Percentiles rank a stretch among this genome's conserved stretches.
Evolutionary conservation across 2,888 invertebrate genomes (phyloP).

Genomic region (Helicoverpa assulta): DNA sequence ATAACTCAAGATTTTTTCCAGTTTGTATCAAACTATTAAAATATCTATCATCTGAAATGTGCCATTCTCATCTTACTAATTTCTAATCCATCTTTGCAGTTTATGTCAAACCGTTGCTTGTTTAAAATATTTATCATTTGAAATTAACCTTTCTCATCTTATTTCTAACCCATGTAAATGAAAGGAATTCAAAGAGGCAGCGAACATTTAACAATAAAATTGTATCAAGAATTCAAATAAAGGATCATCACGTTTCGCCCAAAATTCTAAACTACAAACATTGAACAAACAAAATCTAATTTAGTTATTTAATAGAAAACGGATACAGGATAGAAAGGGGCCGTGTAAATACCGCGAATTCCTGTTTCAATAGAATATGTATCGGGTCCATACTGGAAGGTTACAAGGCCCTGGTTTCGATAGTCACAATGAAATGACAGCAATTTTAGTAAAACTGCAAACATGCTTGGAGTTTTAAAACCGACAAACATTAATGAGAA

Average conservation of each 20-base stretch:
- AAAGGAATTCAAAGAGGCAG: slow-evolving; percentile 15
- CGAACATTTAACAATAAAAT: slow-evolving; percentile 31
- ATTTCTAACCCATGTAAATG: slow-evolving; percentile 5
- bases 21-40: too few species aligned
- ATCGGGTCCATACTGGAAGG: slow-evolving; percentile 2
- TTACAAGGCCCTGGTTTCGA: not conserved
- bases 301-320: slow-evolving; percentile 50
- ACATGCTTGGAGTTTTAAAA: too few species aligned
- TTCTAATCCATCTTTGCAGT: too few species aligned
- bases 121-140: not conserved
- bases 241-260: slow-evolving; percentile 24
- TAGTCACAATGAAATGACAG: too few species aligned
- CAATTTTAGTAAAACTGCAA: too few species aligned
- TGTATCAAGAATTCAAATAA: slow-evolving; percentile 55
- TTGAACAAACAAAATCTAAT: slow-evolving; percentile 51
- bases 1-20: too few species aligned
- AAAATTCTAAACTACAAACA: slow-evolving; percentile 48
- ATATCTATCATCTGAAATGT: too few species aligned
- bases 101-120: not conserved
- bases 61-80: too few species aligned
- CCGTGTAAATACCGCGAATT: slow-evolving; percentile 25
- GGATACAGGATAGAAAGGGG: slow-evolving; percentile 13
- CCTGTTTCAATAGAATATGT: slow-evolving; percentile 17
- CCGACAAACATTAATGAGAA: too few species aligned
- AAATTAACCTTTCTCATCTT: not conserved